Evolutionary conservation across 1,140 invertebrate genomes (phyloP), one percentile per base, ranked within the genome.

Genomic region (Papilio polytes): DNA sequence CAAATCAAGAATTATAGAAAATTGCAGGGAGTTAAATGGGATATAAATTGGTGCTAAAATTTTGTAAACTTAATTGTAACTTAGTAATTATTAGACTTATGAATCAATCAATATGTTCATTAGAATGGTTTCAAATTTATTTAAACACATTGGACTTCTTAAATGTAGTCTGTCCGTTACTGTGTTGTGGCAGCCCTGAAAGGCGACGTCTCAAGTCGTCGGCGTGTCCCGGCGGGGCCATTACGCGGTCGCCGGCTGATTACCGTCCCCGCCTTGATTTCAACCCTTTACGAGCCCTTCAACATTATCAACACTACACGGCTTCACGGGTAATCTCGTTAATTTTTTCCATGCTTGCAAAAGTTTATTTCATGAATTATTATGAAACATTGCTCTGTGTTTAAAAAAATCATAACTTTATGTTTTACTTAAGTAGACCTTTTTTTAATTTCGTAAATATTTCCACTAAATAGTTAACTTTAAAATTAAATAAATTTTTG

Each of bases 211-310:
- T 89, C 86, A 90, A 91, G 89, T 83, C 89, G 87, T 83, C 81
- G 86, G 84, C 84, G 83, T 83, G 88, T 89, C 90, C 88, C 92
- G 46, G 53, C 81, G 90, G 90, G 85, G 85, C 90, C 91, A 92
- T 93, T 94, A 92, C 91, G 91, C 86, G 90, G 90, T 92, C 89
- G 84, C 86, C 88, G 88, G 70, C 88, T 91, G 88, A 93, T 92
- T 93, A 92, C 89, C 91, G 88, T 86, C 89, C 90, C 89, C 90
- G 89, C 87, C 90, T 91, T 92, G 90, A 92, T 91, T 90, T 91
- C 90, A 92, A 92, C 91, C 91, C 91, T 93, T 70, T 91, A 84
- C 78, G 80, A 66, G 83, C 74, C 84, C 80, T 59, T 26, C 20
- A 53, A 44, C 73, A 51, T 74, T 74, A 74, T 74, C 73, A 74